These are phyloP conservation scores for Scatophagus argus DNA, from an alignment of 2,113 vertebrate genomes.

Conservation along the genomic window DNA sequence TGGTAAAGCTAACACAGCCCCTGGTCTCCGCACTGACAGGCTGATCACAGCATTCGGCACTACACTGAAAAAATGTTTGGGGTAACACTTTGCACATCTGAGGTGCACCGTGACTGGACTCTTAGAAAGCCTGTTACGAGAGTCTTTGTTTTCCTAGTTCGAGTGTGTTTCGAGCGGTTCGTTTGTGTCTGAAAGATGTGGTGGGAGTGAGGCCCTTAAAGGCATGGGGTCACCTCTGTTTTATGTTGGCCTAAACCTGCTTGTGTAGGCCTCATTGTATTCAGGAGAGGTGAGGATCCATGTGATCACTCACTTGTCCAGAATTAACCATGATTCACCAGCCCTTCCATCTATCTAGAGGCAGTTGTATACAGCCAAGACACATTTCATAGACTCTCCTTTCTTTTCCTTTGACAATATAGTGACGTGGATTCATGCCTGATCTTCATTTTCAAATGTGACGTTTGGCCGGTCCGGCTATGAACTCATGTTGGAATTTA, in stretches of 20 bases:
- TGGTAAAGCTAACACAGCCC: constrained; percentile 46
- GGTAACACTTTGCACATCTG: constrained; percentile 52
- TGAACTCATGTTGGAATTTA: constrained; percentile 62
- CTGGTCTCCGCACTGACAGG: constrained; percentile 32
- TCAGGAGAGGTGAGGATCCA: constrained; percentile 48
- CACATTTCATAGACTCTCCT: constrained; percentile 33
- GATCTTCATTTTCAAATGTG: constrained; percentile 12
- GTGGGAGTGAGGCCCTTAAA: constrained; percentile 66
- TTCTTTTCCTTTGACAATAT: constrained; percentile 14
- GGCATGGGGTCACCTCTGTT: constrained; percentile 72
- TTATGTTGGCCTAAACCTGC: constrained; percentile 64
- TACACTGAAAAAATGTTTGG: constrained; percentile 57
- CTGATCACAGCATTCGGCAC: constrained; percentile 31
- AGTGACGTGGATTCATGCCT: constrained; percentile 18
- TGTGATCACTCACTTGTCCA: constrained; percentile 48
- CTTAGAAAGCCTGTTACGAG: constrained; percentile 35
- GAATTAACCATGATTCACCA: constrained; percentile 50
- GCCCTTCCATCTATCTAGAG: constrained; percentile 4
- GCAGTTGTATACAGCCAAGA: constrained; percentile 30
- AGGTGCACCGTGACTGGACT: constrained; percentile 41
- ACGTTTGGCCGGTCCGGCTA: constrained; percentile 23
- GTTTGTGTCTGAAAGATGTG: constrained; percentile 59
- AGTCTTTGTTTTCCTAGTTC: constrained; percentile 55
- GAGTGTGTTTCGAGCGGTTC: constrained; percentile 24
- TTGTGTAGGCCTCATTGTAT: constrained; percentile 53